A percentile compares a stretch with the other conserved stretches of the same genome.
Evolutionary conservation across 2,797 vertebrate genomes (phyloP).

Genomic region (Silurus aristotelis): DNA sequence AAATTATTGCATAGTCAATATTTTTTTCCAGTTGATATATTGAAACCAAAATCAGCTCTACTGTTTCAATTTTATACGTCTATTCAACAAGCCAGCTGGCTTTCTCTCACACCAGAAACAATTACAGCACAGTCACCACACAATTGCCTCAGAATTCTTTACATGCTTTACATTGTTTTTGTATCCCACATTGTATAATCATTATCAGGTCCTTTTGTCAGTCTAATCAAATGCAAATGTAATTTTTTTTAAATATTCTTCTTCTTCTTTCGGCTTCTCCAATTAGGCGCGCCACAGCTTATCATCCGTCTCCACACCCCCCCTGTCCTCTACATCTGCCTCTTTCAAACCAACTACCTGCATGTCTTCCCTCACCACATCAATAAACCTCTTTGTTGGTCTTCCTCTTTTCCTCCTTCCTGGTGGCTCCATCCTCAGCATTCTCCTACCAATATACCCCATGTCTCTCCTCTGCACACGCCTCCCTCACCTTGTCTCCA

Average conservation of each 20-base stretch:
- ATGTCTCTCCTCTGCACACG: too few species aligned
- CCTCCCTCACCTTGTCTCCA: too few species aligned
- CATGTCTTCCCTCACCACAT: too few species aligned
- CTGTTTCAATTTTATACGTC: constrained; percentile 14
- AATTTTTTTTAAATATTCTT: neutral
- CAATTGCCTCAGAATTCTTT: constrained; percentile 13
- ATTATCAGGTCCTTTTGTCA: neutral
- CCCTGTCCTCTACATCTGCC: too few species aligned
- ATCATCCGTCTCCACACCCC: too few species aligned
- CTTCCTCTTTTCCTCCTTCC: too few species aligned
- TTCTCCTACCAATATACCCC: too few species aligned
- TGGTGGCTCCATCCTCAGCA: too few species aligned
- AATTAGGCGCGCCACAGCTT: too few species aligned
- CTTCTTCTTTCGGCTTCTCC: too few species aligned
- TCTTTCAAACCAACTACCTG: too few species aligned
- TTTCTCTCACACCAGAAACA: constrained; percentile 9
- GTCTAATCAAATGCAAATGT: neutral
- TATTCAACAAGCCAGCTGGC: constrained; percentile 1
- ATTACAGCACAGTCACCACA: neutral
- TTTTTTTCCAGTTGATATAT: neutral
- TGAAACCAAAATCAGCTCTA: neutral
- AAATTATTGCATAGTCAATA: neutral
- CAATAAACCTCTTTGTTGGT: too few species aligned
- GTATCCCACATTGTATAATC: neutral
- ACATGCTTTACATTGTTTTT: neutral